Conservation (phyloP, 2,113 vertebrate genomes). For the Notiomystis cincta region DNA sequence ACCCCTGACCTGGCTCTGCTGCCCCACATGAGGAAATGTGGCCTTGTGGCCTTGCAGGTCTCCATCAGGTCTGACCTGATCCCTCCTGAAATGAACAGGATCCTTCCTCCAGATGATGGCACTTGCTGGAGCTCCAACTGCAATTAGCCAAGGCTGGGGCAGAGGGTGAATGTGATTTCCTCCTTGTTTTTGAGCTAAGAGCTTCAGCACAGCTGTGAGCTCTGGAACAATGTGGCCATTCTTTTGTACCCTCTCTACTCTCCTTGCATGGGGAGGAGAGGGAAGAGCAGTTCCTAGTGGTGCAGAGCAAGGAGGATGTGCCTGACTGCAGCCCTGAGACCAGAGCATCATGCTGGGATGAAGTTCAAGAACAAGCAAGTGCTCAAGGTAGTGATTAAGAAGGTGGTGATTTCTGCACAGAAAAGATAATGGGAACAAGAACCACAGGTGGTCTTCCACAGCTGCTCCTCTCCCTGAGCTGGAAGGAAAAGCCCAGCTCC, state of each 20-base stretch:
- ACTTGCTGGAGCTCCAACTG: neutral
- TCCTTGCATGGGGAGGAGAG: neutral
- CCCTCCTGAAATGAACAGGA: neutral
- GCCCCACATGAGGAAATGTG: rapidly evolving
- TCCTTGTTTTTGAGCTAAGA: neutral
- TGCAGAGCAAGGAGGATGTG: neutral
- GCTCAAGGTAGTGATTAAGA: neutral
- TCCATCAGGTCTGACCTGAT: neutral
- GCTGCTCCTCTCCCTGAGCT: neutral
- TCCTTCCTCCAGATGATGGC: neutral
- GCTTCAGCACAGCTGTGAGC: neutral
- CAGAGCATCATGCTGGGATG: neutral
- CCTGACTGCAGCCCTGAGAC: neutral
- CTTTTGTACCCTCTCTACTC: neutral
- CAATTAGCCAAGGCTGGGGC: neutral
- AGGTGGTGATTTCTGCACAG: neutral
- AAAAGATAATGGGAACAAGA: neutral
- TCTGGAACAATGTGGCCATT: neutral
- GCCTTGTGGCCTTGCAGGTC: neutral
- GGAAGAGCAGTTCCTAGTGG: neutral
- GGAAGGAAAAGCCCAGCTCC: neutral
- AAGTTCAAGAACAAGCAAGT: neutral
- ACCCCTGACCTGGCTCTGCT: neutral
- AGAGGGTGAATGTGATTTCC: neutral
- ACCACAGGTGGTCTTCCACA: neutral